Base-by-base conservation (phyloP, 2,113 vertebrate species). In the Amphiprion ocellaris region DNA sequence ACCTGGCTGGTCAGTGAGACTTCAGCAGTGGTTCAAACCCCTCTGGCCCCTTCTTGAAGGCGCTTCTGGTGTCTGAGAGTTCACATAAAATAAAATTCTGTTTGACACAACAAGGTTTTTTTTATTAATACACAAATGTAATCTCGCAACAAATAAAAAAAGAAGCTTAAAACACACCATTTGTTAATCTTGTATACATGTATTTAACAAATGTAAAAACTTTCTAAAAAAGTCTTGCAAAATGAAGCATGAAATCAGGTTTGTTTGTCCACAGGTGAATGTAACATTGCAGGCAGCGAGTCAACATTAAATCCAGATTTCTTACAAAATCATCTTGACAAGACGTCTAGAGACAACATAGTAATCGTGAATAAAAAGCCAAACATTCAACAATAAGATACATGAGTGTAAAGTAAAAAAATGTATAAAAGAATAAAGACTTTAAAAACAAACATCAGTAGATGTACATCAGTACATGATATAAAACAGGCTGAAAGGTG, bases 111-210 rank as follows among this genome's bases (percentile, higher is more conserved):
- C 7, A 41, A 8, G 21, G 21, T 10, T 41, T 8, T 54, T 30
- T 70, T 74, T 66, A 83, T 68, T 72, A 12, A 76, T 44, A 28
- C 21, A 79, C 9, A 73, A 47, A 69, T 5, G 0, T 50, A 41
- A 4, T 23, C 10, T 21, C 33, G 11, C 3, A 69, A 53, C 50
- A 82, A 37, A 37, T 15, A 23, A 60, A 69, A 78, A 60, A 2
- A 46, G 3, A 26, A 26, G 26, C 33, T 6, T 2, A 71, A 75
- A 23, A 17, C 5, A 63, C 9, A 21, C 21, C 21, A 70, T 24
- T 10, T 66, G 39, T 66, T 9, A 15, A n/a, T 63, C 26, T 39
- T 24, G 4, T 8, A 53, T 58, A 28, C 5, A 71, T 17, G 33
- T 37, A 62, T 28, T 8, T 10, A 23, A 37, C 7, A 2, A n/a